phyloP scores from a whole-genome alignment of 53 echinoderm and acorn worm genomes.

The Actinopyga echinites region DNA sequence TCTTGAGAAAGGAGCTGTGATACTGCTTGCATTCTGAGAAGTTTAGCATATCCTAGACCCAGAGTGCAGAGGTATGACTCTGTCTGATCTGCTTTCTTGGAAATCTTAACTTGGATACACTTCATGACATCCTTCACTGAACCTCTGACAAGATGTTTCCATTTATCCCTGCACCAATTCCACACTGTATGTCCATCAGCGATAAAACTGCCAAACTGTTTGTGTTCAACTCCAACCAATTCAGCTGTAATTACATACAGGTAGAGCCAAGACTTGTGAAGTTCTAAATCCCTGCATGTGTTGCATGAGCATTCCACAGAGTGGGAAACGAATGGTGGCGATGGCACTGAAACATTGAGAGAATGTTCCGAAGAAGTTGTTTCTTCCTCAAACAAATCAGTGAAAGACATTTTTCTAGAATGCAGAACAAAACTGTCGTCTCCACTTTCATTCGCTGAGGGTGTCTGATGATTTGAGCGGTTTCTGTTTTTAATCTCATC shows the following conservation, averaged over 20 bases:
- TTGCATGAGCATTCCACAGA: not conserved
- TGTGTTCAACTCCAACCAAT: constrained; percentile 18
- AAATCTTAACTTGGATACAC: too few species aligned
- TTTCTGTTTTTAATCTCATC: not conserved
- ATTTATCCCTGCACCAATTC: constrained; percentile 14
- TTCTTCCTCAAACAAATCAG: not conserved
- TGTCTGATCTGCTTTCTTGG: not conserved
- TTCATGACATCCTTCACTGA: too few species aligned
- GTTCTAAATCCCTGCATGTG: not conserved
- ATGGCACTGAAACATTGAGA: not conserved
- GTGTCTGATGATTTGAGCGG: not conserved
- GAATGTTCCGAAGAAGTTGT: not conserved
- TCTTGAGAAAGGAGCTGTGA: not conserved
- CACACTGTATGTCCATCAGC: not conserved
- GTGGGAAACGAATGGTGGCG: constrained; percentile 1
- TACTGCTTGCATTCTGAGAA: not conserved
- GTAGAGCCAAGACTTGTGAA: constrained; percentile 9
- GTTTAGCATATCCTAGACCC: not conserved
- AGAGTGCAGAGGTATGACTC: not conserved
- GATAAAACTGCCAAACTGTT: constrained; percentile 5
- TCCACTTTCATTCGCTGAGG: not conserved
- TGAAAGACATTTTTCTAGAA: constrained; percentile 18
- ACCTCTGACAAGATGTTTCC: not conserved
- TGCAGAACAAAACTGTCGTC: constrained; percentile 32
- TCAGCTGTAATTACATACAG: constrained; percentile 1